These are phyloP conservation scores for Xiphydria camelus DNA, from an alignment of 2,888 invertebrate genomes.

Conservation along the genomic window DNA sequence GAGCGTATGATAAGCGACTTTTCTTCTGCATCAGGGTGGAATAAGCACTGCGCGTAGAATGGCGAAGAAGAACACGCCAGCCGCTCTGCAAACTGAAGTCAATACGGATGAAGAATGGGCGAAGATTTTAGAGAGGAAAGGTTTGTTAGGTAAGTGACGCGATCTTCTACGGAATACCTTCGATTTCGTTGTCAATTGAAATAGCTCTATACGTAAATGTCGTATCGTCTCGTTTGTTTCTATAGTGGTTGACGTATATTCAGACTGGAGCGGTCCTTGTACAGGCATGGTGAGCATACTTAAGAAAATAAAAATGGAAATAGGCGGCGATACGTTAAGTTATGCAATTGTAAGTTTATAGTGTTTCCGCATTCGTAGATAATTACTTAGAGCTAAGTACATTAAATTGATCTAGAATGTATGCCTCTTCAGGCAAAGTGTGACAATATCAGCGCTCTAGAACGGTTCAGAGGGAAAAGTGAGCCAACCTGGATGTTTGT, in stretches of 20 bases:
- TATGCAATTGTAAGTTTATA: constrained; percentile 72
- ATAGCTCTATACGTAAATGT: too few species aligned
- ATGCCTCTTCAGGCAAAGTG: constrained; percentile 44
- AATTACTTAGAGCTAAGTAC: not conserved
- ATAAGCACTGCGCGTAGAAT: constrained; percentile 53
- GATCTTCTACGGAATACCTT: not conserved
- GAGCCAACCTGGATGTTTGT: constrained; percentile 93
- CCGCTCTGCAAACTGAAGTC: constrained; percentile 79
- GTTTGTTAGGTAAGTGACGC: constrained; percentile 63
- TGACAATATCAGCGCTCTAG: constrained; percentile 75
- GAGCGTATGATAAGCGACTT: not conserved
- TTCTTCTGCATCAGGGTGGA: constrained; percentile 33
- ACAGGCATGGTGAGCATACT: constrained; percentile 84
- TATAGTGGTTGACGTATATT: constrained; percentile 87
- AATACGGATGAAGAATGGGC: constrained; percentile 84
- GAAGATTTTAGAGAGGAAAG: constrained; percentile 74
- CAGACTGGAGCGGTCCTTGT: constrained; percentile 96
- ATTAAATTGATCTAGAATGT: constrained; percentile 18
- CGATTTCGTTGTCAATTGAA: not conserved
- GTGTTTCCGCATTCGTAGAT: not conserved
- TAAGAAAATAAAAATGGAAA: constrained; percentile 86
- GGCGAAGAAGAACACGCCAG: constrained; percentile 77
- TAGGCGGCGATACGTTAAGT: constrained; percentile 82
- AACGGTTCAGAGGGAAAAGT: constrained; percentile 81
- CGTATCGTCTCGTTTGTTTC: too few species aligned